A percentile compares a stretch with the other conserved stretches of the same genome.
Conservation (phyloP, 2,888 invertebrate genomes). For the Reticulitermes lucifugus region DNA sequence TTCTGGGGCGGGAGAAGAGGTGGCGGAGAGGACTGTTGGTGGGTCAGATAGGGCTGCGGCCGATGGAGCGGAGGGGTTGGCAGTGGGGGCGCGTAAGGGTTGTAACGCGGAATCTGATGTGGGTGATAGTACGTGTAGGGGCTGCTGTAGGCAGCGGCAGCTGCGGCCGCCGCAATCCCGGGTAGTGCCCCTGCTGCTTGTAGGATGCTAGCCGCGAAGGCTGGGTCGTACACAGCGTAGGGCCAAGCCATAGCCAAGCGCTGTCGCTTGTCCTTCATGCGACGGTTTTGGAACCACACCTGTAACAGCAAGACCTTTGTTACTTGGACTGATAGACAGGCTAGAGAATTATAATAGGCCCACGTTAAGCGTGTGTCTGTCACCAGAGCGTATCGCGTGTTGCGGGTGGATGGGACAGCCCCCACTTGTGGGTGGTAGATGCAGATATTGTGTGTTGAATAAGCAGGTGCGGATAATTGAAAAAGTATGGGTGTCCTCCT, state of each 20-base stretch:
- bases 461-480: no score
- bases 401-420: no score
- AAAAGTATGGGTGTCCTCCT: no score
- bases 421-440: no score
- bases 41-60: constrained; percentile 42
- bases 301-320: constrained; percentile 61
- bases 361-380: no score
- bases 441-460: no score
- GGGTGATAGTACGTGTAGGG: constrained; percentile 45
- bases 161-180: constrained; percentile 47
- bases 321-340: no score
- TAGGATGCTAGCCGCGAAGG: constrained; percentile 90
- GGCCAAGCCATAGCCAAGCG: constrained; percentile 96
- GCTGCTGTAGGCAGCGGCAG: constrained; percentile 39
- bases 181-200: constrained; percentile 70
- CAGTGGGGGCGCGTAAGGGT: constrained; percentile 22
- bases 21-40: constrained; percentile 39
- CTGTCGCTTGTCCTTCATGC: constrained; percentile 98
- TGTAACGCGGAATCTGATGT: constrained; percentile 25
- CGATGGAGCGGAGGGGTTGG: constrained; percentile 44
- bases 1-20: constrained; percentile 35
- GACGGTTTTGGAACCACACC: constrained; percentile 98
- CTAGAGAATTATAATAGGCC: no score
- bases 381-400: no score
- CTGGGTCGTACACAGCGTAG: constrained; percentile 94